Evolutionary conservation across 2,113 vertebrate genomes (phyloP).

Genomic region (Otis tarda): DNA sequence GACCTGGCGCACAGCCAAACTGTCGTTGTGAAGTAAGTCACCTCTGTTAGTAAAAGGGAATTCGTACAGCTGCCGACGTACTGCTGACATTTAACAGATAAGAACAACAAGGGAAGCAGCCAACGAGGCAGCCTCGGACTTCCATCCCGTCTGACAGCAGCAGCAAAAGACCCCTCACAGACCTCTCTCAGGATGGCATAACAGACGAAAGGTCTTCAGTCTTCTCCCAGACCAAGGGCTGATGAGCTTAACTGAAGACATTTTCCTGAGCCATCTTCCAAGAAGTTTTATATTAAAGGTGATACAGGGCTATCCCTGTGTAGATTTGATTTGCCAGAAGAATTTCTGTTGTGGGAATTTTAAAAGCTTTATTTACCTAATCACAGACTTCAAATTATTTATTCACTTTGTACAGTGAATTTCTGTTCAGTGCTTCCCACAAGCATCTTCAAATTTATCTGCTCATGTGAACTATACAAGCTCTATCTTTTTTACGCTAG

Average conservation of each 20-base stretch:
- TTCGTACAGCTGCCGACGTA: not conserved
- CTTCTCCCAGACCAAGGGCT: not conserved
- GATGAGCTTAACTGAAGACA: not conserved
- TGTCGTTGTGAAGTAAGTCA: not conserved
- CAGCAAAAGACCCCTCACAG: not conserved
- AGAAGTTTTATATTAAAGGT: not conserved
- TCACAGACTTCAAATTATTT: not conserved
- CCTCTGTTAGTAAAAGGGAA: not conserved
- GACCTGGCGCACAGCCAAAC: not conserved
- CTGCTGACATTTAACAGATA: conserved; percentile 16
- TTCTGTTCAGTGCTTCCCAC: not conserved
- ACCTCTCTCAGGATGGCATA: not conserved
- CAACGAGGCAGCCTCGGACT: not conserved
- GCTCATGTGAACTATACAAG: not conserved
- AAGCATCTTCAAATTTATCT: not conserved
- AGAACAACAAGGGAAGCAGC: not conserved
- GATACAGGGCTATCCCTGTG: not conserved
- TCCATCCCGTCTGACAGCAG: not conserved
- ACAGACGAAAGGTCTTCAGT: not conserved
- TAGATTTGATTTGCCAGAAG: not conserved
- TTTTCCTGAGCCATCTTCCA: not conserved
- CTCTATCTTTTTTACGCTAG: not conserved
- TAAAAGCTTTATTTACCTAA: not conserved
- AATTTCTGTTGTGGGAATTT: not conserved
- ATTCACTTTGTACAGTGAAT: not conserved